Evolutionary conservation across 2,113 vertebrate species (phyloP).

Genomic region (Psephotus haematonotus): DNA sequence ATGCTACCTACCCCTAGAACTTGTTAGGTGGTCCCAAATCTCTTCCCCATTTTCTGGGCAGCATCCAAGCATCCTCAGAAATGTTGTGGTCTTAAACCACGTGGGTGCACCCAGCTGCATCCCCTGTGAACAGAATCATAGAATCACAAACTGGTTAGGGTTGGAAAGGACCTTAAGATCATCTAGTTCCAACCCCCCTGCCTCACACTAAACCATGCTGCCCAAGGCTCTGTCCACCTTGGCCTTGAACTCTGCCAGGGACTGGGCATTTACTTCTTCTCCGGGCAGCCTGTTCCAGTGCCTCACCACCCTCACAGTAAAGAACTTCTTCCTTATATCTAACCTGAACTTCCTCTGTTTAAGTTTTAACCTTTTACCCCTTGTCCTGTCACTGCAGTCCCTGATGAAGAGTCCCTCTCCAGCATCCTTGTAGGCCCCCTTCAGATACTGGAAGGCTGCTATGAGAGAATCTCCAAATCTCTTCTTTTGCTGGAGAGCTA

Average conservation of each 20-base stretch:
- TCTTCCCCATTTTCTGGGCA: neutral
- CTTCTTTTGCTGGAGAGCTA: neutral
- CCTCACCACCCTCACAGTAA: neutral
- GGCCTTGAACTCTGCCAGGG: neutral
- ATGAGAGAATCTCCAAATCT: neutral
- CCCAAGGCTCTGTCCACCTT: neutral
- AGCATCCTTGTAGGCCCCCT: neutral
- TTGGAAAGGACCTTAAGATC: neutral
- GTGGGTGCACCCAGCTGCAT: neutral
- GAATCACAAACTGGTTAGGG: neutral
- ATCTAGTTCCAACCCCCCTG: neutral
- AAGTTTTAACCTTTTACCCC: neutral
- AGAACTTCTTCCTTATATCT: neutral
- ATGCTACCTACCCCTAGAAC: neutral
- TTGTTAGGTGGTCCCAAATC: neutral
- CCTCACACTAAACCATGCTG: neutral
- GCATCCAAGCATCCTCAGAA: neutral
- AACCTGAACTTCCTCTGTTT: neutral
- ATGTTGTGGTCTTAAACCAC: fast-evolving
- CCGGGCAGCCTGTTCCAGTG: neutral
- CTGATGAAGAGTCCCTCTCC: neutral
- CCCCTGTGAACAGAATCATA: neutral
- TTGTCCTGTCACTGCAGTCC: neutral
- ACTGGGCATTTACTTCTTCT: neutral
- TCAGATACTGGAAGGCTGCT: neutral